phyloP scores from a whole-genome alignment of 1,140 invertebrate species.

The Drosophila quadrilineata region DNA sequence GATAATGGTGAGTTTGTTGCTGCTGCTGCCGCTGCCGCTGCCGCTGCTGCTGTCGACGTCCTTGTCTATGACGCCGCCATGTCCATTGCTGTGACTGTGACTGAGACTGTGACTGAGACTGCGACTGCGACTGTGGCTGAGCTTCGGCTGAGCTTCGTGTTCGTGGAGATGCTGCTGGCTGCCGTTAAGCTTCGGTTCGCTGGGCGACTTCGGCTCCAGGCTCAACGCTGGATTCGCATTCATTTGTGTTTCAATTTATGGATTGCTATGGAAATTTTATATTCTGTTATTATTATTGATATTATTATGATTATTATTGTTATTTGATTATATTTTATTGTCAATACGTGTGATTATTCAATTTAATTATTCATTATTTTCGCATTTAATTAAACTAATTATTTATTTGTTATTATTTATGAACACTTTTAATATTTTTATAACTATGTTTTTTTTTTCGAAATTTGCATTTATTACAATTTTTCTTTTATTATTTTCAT shows the following conservation, averaged over 20 bases:
- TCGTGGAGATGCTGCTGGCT: conserved; percentile 14
- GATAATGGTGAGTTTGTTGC: conserved; percentile 65
- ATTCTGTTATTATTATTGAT: conserved; percentile 6
- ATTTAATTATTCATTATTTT: too few relatives aligned
- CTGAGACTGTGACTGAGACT: conserved; percentile 5
- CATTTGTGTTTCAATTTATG: conserved; percentile 31
- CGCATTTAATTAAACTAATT: too few relatives aligned
- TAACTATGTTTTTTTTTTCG: too few relatives aligned
- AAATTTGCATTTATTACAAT: too few relatives aligned
- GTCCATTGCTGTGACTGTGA: not conserved
- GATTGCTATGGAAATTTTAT: too few relatives aligned
- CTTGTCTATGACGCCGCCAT: conserved; percentile 18
- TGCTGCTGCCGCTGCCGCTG: conserved; percentile 13
- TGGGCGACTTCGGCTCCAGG: conserved; percentile 28
- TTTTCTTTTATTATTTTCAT: too few relatives aligned
- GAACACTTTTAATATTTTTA: too few relatives aligned
- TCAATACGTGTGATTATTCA: too few relatives aligned
- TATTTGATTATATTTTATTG: too few relatives aligned
- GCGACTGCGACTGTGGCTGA: conserved; percentile 22
- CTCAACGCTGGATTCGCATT: conserved; percentile 37
- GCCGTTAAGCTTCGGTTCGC: conserved; percentile 8
- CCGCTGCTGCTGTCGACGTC: conserved; percentile 11
- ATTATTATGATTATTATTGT: conserved; percentile 15
- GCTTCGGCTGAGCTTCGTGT: conserved; percentile 21
- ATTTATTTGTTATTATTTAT: too few relatives aligned